Evolutionary conservation across 2,113 vertebrate species (phyloP).

Genomic region (Embiotoca jacksoni): DNA sequence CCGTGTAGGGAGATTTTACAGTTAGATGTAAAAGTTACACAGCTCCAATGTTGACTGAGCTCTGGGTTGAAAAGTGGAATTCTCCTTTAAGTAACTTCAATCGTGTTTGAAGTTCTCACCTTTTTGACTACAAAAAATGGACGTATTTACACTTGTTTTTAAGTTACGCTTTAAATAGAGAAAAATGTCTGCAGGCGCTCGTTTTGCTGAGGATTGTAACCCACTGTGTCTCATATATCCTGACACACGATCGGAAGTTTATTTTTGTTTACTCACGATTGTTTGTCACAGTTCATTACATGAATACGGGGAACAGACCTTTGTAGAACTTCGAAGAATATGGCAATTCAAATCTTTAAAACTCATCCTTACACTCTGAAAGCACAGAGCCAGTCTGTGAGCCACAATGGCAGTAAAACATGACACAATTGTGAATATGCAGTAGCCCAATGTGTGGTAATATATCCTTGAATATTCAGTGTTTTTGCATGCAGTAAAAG

Average conservation of each 20-base stretch:
- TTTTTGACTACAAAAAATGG: no score
- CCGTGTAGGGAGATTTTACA: no score
- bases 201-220: no score
- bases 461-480: conserved; percentile 44
- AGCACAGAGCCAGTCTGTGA: neutral
- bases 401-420: conserved; percentile 4
- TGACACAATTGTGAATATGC: conserved; percentile 27
- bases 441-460: conserved; percentile 12
- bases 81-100: neutral
- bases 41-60: neutral
- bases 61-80: neutral
- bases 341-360: neutral
- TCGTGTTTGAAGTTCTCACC: no score
- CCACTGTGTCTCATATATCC: no score
- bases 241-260: no score
- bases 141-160: no score
- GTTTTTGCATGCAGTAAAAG: conserved; percentile 6
- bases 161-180: no score
- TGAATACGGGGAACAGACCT: neutral
- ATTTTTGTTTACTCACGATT: no score
- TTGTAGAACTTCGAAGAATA: neutral
- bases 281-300: neutral
- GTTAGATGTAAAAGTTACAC: neutral
- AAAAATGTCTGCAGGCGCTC: no score
- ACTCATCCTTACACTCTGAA: neutral